These are phyloP conservation scores for Euzetes globulus DNA, from an alignment of 2,888 invertebrate species.

Conservation along the genomic window DNA sequence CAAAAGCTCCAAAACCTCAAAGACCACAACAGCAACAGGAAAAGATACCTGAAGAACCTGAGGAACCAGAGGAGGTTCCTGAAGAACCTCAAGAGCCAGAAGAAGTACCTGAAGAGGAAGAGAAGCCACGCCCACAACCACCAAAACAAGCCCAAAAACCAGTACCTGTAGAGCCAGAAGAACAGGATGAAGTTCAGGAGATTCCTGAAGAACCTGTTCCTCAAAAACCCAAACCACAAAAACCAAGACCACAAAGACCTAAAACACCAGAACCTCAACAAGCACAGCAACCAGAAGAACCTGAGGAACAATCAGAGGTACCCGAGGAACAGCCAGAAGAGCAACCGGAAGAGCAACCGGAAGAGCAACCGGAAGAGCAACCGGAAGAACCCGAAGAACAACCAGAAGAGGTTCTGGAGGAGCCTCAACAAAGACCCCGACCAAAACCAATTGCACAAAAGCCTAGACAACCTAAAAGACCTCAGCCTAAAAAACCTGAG, in stretches of 20 bases:
- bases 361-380: background rate
- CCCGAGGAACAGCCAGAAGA: conserved; percentile 3
- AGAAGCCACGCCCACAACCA: background rate
- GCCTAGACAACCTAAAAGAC: background rate
- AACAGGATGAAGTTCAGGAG: background rate
- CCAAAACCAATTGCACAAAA: background rate
- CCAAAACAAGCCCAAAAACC: background rate
- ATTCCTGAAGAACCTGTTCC: background rate
- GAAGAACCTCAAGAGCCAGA: conserved; percentile 7
- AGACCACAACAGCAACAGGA: background rate
- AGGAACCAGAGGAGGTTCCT: background rate
- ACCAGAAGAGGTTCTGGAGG: background rate
- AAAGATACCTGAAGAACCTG: background rate
- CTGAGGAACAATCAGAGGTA: background rate
- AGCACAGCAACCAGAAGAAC: background rate
- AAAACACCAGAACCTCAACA: background rate
- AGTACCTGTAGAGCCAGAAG: background rate
- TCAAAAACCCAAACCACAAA: background rate
- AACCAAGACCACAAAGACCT: background rate
- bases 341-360: background rate
- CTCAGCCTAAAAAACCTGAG: background rate
- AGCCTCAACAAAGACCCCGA: background rate
- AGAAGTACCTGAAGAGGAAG: background rate
- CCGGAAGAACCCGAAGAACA: background rate
- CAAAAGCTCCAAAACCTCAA: background rate